Base-by-base conservation (phyloP, 2,113 vertebrate species). In the Oncorhynchus tshawytscha region DNA sequence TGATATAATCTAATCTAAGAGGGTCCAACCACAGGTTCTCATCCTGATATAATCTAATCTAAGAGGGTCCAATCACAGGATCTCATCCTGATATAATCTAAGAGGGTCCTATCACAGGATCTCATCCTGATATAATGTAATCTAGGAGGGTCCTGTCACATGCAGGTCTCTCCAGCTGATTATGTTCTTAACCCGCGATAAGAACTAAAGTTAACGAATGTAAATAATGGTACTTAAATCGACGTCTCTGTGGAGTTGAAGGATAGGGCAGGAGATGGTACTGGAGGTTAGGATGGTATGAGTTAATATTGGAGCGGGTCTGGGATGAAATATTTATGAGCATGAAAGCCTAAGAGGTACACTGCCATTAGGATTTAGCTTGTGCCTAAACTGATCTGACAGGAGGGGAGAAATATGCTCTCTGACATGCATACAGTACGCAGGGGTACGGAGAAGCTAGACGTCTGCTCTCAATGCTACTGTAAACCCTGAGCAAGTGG, bases 341-440 rank as follows among this genome's bases (percentile, higher is more conserved):
- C 22, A 70, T 0, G 18, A 73, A 66, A 67, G 64, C 66, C 71
- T 75, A 45, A 45, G 73, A 81, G 78, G 80, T 67, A 57, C 5
- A 24, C 76, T 83, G 81, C 78, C 70, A 45, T 75, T 60, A 45
- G 65, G 72, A 71, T 82, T 86, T 73, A 68, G 76, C 80, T 81
- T 83, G 83, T 78, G 57, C 73, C 81, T 88, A 89, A 91, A 84
- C 74, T 67, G 82, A 88, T 88, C 27, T 85, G 88, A 91, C 83
- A 81, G 70, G 78, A 73, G 3, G 59, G 76, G 72, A 74, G 83
- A 84, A 51, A 76, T 82, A 73, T 84, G 82, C 78, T 83, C 70
- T 72, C 72, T 24, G 71, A 49, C 7, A 3, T 81, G 60, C 69
- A 74, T 12, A 3, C 39, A 45, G 9, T 45, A 45, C 39, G 9